phyloP scores from a whole-genome alignment of 2,797 vertebrate species.

The Tamandua tetradactyla region DNA sequence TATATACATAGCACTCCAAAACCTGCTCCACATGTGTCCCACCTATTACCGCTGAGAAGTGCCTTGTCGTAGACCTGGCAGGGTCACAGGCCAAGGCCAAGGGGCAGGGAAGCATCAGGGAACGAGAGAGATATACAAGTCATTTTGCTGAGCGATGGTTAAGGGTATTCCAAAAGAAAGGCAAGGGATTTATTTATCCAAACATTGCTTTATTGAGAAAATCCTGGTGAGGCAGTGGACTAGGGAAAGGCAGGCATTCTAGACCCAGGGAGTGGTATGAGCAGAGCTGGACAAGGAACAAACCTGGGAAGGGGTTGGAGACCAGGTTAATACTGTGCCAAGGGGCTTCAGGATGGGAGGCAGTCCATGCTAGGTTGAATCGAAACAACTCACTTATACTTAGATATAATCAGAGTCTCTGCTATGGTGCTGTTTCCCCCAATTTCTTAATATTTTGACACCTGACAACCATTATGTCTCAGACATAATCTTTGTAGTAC shows the following conservation, averaged over 20 bases:
- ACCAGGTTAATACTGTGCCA: rapidly evolving
- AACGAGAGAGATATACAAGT: neutral
- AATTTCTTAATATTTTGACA: neutral
- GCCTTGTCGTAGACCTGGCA: rapidly evolving
- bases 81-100: neutral
- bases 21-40: rapidly evolving
- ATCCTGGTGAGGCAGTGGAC: too few species aligned
- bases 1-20: too few species aligned
- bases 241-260: neutral
- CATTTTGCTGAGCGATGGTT: neutral
- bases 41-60: neutral
- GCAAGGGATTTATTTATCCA: too few species aligned
- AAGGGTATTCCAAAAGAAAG: neutral
- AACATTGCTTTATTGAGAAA: neutral
- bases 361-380: too few species aligned
- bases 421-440: neutral
- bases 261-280: neutral
- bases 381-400: neutral
- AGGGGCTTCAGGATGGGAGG: neutral
- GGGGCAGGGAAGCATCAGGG: too few species aligned
- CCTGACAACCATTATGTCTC: neutral
- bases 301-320: too few species aligned
- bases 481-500: neutral
- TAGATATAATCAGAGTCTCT: neutral
- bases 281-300: neutral